These are phyloP conservation scores for Drepanosiphum platanoidis DNA, from an alignment of 2,888 invertebrate genomes.

Conservation along the genomic window DNA sequence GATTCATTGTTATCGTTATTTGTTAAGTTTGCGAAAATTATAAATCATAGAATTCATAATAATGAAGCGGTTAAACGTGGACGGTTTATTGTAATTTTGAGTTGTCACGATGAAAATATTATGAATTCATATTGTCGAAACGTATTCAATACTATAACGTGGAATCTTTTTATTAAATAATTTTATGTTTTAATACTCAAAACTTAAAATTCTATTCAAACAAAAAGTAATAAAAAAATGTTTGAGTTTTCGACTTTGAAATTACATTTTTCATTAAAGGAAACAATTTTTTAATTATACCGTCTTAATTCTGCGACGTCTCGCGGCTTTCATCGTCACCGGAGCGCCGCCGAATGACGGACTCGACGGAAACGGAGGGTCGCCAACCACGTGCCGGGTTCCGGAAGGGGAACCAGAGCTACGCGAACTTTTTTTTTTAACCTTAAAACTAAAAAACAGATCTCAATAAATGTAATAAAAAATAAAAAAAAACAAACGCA, in stretches of 20 bases:
- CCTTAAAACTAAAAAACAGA: no score
- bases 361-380: no score
- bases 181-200: not conserved
- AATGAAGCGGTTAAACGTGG: not conserved
- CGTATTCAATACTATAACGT: no score
- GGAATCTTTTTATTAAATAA: not conserved
- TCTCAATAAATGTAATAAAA: no score
- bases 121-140: not conserved
- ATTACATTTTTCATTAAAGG: not conserved
- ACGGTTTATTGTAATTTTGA: not conserved
- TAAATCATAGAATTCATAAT: not conserved
- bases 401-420: no score
- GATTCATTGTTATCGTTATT: not conserved
- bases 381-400: no score
- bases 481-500: no score
- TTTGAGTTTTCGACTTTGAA: not conserved
- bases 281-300: not conserved
- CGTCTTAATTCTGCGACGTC: not conserved
- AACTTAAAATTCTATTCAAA: not conserved
- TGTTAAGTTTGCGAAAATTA: not conserved
- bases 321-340: no score
- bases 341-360: no score
- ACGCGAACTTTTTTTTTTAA: no score
- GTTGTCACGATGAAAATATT: not conserved
- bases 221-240: no score